Evolutionary conservation across 1,140 invertebrate species (phyloP).

Genomic region (Cotesia chilonis): DNA sequence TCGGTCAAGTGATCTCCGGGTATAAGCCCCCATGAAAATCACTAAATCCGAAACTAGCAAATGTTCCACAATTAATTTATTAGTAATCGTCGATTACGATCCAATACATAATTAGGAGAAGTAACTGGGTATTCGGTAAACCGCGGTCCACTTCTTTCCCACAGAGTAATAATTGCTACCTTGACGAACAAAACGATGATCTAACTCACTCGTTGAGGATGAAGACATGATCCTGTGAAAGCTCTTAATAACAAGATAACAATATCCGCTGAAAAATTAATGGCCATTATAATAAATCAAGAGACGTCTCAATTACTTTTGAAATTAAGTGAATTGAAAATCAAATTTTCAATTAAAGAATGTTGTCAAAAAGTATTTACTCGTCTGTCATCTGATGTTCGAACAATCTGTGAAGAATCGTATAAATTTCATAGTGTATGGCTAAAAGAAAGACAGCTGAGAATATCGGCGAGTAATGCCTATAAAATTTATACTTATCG

Average conservation of each 20-base stretch:
- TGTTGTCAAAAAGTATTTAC: neutral
- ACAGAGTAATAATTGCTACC: too few species aligned
- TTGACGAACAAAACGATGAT: too few species aligned
- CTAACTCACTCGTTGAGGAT: too few species aligned
- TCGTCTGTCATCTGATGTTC: neutral
- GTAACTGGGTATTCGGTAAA: too few species aligned
- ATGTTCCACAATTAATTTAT: too few species aligned
- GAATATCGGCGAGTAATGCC: conserved; percentile 5
- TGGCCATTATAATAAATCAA: neutral
- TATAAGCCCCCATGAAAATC: too few species aligned
- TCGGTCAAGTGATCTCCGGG: too few species aligned
- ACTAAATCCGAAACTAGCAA: too few species aligned
- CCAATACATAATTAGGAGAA: too few species aligned
- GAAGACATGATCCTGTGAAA: neutral
- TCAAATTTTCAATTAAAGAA: neutral
- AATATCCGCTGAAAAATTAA: neutral
- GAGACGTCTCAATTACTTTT: neutral
- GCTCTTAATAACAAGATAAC: neutral
- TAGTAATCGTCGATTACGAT: too few species aligned
- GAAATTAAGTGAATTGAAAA: neutral
- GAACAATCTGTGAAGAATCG: conserved; percentile 5
- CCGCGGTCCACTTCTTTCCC: too few species aligned
- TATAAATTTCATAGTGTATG: neutral
- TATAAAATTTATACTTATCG: conserved; percentile 12
- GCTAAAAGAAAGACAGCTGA: neutral